Conservation (phyloP, 2,888 invertebrate species). For the Thelaira solivaga region DNA sequence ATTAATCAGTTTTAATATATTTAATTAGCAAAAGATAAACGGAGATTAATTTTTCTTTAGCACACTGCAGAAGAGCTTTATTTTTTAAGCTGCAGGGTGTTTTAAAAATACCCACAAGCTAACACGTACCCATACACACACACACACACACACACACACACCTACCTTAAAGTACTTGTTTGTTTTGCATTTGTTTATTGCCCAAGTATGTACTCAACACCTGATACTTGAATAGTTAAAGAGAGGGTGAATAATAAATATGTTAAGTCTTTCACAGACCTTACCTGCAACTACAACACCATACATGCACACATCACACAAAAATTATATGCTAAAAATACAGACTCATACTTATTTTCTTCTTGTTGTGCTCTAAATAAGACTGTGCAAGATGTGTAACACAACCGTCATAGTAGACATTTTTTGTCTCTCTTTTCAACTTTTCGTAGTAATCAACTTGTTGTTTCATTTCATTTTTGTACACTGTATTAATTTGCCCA, state of each 20-base stretch:
- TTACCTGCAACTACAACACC: neutral
- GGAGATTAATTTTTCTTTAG: neutral
- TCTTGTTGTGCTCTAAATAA: no score
- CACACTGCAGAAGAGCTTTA: no score
- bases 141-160: neutral
- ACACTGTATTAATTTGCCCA: no score
- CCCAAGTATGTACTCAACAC: constrained; percentile 49
- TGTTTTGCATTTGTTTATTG: constrained; percentile 8
- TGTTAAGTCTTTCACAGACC: constrained; percentile 10
- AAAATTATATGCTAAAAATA: constrained; percentile 9
- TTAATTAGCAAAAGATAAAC: neutral
- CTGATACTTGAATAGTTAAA: constrained; percentile 43
- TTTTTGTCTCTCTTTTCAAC: no score
- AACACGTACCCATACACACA: neutral
- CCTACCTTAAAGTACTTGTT: neutral
- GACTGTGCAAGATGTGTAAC: no score
- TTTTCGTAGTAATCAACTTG: no score
- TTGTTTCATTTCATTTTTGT: no score
- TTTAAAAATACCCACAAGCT: constrained; percentile 3
- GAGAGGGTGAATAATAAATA: neutral
- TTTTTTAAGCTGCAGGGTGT: neutral
- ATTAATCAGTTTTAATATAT: no score
- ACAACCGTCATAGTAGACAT: no score
- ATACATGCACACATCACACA: neutral
- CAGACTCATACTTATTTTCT: no score